Evolutionary conservation across 2,888 invertebrate species (phyloP).

Genomic region (Tridacna crocea): DNA sequence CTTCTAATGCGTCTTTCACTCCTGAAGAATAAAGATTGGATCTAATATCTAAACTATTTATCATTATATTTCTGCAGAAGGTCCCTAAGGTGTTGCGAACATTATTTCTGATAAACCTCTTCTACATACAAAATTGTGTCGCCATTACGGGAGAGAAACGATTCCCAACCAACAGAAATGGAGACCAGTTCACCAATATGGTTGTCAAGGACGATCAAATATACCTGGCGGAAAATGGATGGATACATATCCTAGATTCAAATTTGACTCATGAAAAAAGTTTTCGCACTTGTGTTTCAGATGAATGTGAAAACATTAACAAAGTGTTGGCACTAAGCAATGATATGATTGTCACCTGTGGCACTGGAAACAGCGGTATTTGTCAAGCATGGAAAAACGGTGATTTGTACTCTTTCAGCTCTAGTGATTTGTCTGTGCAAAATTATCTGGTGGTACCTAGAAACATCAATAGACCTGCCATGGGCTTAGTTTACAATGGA

Average conservation of each 20-base stretch:
- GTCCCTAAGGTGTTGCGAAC: too few species aligned
- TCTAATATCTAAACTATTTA: too few species aligned
- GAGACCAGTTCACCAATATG: conserved; percentile 9
- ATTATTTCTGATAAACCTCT: too few species aligned
- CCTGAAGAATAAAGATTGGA: too few species aligned
- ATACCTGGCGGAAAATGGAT: conserved; percentile 19
- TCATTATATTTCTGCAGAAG: too few species aligned
- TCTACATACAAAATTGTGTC: too few species aligned
- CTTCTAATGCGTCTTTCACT: too few species aligned
- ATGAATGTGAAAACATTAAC: conserved; percentile 32
- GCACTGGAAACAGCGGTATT: conserved; percentile 27
- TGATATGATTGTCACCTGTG: conserved; percentile 23
- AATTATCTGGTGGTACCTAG: conserved; percentile 8
- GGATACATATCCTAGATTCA: neutral
- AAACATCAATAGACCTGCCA: conserved; percentile 13
- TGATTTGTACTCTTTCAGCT: neutral
- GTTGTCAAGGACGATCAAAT: neutral
- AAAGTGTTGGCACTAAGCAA: conserved; percentile 17
- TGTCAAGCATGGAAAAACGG: conserved; percentile 21
- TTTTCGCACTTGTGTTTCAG: conserved; percentile 6
- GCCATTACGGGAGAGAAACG: neutral
- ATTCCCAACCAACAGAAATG: conserved; percentile 17
- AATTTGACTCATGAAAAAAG: neutral
- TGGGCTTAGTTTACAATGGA: conserved; percentile 4
- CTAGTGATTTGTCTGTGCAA: neutral